A percentile compares a stretch with the other conserved stretches of the same genome.
Conservation (phyloP, 2,888 invertebrate genomes). For the Mesochorus sp. region DNA sequence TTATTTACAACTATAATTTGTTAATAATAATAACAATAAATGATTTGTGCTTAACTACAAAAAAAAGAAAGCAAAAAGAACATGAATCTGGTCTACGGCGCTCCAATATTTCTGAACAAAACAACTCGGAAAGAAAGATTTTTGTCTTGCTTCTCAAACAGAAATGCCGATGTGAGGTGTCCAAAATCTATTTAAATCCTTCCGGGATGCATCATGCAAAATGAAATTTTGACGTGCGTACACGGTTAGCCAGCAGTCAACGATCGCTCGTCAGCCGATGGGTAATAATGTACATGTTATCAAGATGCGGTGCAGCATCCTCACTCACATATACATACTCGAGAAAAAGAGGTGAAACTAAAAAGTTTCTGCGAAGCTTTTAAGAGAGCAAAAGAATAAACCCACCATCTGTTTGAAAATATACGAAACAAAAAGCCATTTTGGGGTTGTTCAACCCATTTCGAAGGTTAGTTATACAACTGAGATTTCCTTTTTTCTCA, state of each 20-base stretch:
- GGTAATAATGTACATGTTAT: conserved; percentile 2
- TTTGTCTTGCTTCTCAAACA: neutral
- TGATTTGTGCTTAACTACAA: neutral
- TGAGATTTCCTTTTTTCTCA: no score
- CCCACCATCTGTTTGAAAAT: neutral
- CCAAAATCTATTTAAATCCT: conserved; percentile 19
- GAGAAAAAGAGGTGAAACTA: neutral
- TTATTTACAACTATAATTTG: no score
- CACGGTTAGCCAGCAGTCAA: neutral
- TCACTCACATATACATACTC: neutral
- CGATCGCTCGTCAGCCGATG: conserved; percentile 4
- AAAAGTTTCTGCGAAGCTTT: neutral
- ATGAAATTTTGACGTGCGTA: neutral
- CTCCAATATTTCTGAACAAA: no score
- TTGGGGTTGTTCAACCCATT: neutral
- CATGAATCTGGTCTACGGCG: no score
- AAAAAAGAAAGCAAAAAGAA: no score
- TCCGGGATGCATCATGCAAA: conserved; percentile 10
- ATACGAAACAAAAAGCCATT: neutral
- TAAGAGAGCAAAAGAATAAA: neutral
- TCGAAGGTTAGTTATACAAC: neutral
- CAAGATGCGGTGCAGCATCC: neutral
- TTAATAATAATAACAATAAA: no score
- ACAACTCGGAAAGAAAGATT: no score
- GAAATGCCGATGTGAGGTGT: neutral